phyloP scores from a whole-genome alignment of 2,113 vertebrate species.

The Elgaria multicarinata region DNA sequence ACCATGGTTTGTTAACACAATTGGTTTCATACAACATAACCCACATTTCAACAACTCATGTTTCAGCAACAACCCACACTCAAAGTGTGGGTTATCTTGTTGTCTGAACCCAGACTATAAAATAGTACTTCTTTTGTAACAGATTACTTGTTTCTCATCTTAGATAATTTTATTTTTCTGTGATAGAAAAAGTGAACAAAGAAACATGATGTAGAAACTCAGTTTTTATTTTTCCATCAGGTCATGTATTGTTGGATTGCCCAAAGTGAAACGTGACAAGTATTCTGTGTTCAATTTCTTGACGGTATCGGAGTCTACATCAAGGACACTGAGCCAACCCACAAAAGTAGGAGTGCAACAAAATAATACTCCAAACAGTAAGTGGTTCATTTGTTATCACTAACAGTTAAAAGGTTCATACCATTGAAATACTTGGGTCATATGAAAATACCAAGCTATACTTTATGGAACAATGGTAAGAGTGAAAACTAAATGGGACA shows the following conservation, averaged over 20 bases:
- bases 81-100: too few relatives aligned
- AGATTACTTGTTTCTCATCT: not conserved
- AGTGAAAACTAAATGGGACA: not conserved
- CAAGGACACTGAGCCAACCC: slow-evolving; percentile 36
- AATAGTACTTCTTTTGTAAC: not conserved
- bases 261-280: slow-evolving; percentile 94
- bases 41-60: too few relatives aligned
- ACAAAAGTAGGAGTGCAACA: slow-evolving; percentile 50
- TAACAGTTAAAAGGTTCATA: not conserved
- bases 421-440: not conserved
- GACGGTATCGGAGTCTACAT: slow-evolving; percentile 76
- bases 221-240: slow-evolving; percentile 73
- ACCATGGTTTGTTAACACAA: too few relatives aligned
- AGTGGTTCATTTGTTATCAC: slow-evolving; percentile 47
- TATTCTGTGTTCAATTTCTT: slow-evolving; percentile 98
- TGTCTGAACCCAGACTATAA: not conserved
- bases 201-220: not conserved
- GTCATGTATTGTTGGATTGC: slow-evolving; percentile 86
- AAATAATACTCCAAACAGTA: slow-evolving; percentile 65
- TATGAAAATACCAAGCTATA: not conserved
- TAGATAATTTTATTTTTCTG: not conserved
- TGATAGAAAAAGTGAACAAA: not conserved
- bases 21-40: too few relatives aligned
- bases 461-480: not conserved
- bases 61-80: too few relatives aligned